A percentile compares a stretch with the other conserved stretches of the same genome.
phyloP scores from a whole-genome alignment of 2,888 invertebrate species.

The Ectropis crepuscularia region DNA sequence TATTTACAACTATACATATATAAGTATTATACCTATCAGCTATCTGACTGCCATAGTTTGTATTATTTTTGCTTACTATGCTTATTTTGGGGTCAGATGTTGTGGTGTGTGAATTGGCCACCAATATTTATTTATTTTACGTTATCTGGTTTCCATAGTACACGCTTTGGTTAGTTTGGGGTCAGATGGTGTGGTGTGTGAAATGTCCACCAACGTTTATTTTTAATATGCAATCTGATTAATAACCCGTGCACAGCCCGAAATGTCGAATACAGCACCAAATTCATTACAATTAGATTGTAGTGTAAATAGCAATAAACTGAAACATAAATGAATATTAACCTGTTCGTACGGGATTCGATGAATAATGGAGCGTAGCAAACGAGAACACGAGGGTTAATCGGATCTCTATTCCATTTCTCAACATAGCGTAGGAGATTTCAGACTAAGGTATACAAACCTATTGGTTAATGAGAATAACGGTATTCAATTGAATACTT shows the following conservation, averaged over 20 bases:
- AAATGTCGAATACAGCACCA: background rate
- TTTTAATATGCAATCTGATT: background rate
- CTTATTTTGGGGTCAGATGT: no score
- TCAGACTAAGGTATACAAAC: background rate
- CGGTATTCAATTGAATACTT: no score
- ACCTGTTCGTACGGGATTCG: constrained; percentile 18
- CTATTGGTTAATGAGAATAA: background rate
- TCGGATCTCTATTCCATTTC: constrained; percentile 39
- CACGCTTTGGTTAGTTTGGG: no score
- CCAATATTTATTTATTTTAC: no score
- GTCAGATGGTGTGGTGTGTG: no score
- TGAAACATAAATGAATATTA: constrained; percentile 24
- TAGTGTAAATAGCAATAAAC: constrained; percentile 16
- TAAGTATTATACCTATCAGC: no score
- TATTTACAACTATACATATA: no score
- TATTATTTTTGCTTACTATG: no score
- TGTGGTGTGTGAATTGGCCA: no score
- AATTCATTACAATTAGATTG: constrained; percentile 10
- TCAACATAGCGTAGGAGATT: constrained; percentile 22
- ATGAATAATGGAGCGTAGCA: constrained; percentile 32
- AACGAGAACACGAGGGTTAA: constrained; percentile 33
- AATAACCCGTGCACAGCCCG: no score
- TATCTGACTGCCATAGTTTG: no score
- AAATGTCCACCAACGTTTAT: background rate
- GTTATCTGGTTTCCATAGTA: no score